Percentiles rank a stretch among this genome's conserved stretches.
Conservation (phyloP, 2,797 vertebrate species). For the Stomatorhinus walkeri region DNA sequence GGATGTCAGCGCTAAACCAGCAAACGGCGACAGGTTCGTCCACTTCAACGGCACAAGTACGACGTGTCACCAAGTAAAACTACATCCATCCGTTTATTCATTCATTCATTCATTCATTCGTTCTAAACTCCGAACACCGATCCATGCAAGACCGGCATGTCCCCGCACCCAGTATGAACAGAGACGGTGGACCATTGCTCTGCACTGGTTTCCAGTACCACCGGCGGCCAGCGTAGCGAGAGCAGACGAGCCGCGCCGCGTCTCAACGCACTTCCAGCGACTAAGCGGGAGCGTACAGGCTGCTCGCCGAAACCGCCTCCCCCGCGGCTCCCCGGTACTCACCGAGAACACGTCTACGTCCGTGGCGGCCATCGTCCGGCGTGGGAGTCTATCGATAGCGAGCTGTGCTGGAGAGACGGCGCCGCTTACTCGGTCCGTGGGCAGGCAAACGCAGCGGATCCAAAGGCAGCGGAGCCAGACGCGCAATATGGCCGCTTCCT, state of each 20-base stretch:
- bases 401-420: constrained; percentile 48
- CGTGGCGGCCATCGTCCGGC: constrained; percentile 68
- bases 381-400: constrained; percentile 41
- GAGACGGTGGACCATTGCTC: not conserved
- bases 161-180: not conserved
- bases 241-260: not conserved
- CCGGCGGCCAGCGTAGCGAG: not conserved
- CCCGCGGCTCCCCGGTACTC: constrained; percentile 37
- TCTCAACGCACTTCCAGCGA: not conserved
- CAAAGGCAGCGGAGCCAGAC: constrained; percentile 42
- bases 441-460: constrained; percentile 47
- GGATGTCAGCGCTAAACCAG: not conserved
- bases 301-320: not conserved
- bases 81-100: not conserved
- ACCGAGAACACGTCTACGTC: constrained; percentile 73
- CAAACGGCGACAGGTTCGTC: not conserved
- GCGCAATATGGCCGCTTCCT: constrained; percentile 81
- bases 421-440: constrained; percentile 36
- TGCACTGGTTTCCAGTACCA: not conserved
- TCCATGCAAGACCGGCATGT: not conserved
- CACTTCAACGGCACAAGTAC: not conserved
- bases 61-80: not conserved
- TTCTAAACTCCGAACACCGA: not conserved
- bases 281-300: not conserved
- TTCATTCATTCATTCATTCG: not conserved